Conservation (phyloP, 1,140 invertebrate species). For the Papilio aristodemus region DNA sequence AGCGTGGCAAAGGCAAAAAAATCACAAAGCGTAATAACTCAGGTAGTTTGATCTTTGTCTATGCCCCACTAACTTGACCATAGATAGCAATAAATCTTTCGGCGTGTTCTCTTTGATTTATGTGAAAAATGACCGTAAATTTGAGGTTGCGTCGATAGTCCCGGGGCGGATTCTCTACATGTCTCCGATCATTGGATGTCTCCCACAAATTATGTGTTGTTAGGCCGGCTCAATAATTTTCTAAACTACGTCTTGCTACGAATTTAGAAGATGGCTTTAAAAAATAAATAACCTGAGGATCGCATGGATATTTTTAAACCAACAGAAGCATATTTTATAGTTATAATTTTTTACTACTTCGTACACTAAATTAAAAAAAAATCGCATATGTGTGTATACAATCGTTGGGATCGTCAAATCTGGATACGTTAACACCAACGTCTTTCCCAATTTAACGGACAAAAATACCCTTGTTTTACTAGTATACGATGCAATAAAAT, state of each 20-base stretch:
- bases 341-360: no score
- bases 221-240: conserved; percentile 48
- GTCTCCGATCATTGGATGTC: conserved; percentile 51
- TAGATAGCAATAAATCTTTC: conserved; percentile 72
- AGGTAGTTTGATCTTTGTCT: conserved; percentile 66
- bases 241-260: conserved; percentile 45
- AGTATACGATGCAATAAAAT: no score
- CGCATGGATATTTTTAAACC: not conserved
- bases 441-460: no score
- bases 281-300: not conserved
- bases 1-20: conserved; percentile 43
- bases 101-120: conserved; percentile 76
- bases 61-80: conserved; percentile 48
- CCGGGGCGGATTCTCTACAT: conserved; percentile 49
- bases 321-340: not conserved
- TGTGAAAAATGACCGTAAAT: conserved; percentile 79
- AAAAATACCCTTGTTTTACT: no score
- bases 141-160: conserved; percentile 67
- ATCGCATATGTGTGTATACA: no score
- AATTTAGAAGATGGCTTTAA: conserved; percentile 33
- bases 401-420: no score
- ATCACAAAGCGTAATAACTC: conserved; percentile 49
- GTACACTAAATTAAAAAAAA: conserved; percentile 27
- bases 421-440: no score
- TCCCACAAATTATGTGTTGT: conserved; percentile 58